Evolutionary conservation across 30 jellyfish, hydroid and myxozoan species (phyloP), one percentile per base, ranked within the genome.

Genomic region (Pseudorhiza aurosa): DNA sequence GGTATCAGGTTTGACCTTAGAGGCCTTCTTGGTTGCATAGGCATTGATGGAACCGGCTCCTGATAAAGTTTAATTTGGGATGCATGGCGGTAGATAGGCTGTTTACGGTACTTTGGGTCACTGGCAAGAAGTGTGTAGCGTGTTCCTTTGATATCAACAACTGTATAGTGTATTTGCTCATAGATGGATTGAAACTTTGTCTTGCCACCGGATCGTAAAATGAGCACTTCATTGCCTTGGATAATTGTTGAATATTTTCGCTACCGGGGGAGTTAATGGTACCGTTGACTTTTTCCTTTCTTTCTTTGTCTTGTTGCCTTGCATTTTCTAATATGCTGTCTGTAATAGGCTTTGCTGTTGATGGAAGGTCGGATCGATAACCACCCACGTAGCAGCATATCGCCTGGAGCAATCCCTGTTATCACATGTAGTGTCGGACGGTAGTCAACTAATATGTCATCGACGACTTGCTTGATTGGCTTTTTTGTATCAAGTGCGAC

Each of bases 351-450:
- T 22, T 28, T 43, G 33, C 25, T 47, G 49, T 21, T n/a, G 63
- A 28, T 32, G 77, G 78, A 43, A 67, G 33, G 25, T 31, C 29
- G 26, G 47, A 18, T 2, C 70, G 56, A 56, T 65, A 65, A 17
- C 94, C 94, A n/a, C 2, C 79, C 87, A 21, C 94, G 68, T 0
- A 82, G 42, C 19, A 82, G 50, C 68, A 68, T 53, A 44, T 68
- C 70, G 31, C 87, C 87, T 46, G 94, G 94, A 9, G 87, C 69
- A 8, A 47, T 33, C 17, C 94, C 94, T 30, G 94, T 82, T 4
- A 87, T 32, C 25, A 0, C 21, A 43, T 82, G 79, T 18, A 81
- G 81, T 49, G 70, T 47, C 4, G 71, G 8, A 57, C 81, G 80
- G 26, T 82, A 68, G 42, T 26, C 47, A 28, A 24, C 15, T 26